Percentiles rank a stretch among this genome's conserved stretches.
Evolutionary conservation across 1,140 invertebrate species (phyloP).

Genomic region (Drosophila equinoxialis): DNA sequence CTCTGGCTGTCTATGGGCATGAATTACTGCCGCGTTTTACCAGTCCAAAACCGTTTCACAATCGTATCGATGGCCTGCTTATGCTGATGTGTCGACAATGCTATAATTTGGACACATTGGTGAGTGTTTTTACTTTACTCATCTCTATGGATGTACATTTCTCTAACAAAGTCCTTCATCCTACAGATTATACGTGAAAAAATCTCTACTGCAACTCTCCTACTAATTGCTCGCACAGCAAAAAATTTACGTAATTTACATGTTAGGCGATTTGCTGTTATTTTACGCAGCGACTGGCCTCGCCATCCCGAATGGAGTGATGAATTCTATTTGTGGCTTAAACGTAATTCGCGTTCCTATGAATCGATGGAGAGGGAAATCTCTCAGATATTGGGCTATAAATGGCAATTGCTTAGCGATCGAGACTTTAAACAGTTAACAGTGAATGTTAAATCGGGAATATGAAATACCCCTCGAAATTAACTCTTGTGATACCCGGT

Average conservation of each 20-base stretch:
- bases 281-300: slow-evolving; percentile 89
- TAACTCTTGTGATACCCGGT: slow-evolving; percentile 69
- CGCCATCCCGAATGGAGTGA: slow-evolving; percentile 87
- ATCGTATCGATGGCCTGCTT: slow-evolving; percentile 87
- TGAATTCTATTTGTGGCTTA: slow-evolving; percentile 88
- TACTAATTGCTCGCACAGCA: slow-evolving; percentile 88
- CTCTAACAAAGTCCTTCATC: background rate
- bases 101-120: slow-evolving; percentile 86
- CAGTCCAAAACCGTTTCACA: slow-evolving; percentile 86
- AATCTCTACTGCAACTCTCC: slow-evolving; percentile 90
- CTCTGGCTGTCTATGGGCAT: slow-evolving; percentile 86
- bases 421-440: slow-evolving; percentile 86
- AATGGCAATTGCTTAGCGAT: slow-evolving; percentile 90
- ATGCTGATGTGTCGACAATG: slow-evolving; percentile 86
- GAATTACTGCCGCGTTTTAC: slow-evolving; percentile 86
- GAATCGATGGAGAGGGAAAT: slow-evolving; percentile 88
- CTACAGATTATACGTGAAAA: slow-evolving; percentile 89
- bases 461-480: slow-evolving; percentile 11
- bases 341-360: slow-evolving; percentile 86
- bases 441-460: slow-evolving; percentile 58
- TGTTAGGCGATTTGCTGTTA: slow-evolving; percentile 89
- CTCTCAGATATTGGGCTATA: slow-evolving; percentile 87
- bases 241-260: slow-evolving; percentile 87
- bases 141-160: background rate
- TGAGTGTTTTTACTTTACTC: slow-evolving; percentile 65